Percentiles rank a stretch among this genome's conserved stretches.
Evolutionary conservation across 2,113 vertebrate genomes (phyloP).

Genomic region (Phainopepla nitens): DNA sequence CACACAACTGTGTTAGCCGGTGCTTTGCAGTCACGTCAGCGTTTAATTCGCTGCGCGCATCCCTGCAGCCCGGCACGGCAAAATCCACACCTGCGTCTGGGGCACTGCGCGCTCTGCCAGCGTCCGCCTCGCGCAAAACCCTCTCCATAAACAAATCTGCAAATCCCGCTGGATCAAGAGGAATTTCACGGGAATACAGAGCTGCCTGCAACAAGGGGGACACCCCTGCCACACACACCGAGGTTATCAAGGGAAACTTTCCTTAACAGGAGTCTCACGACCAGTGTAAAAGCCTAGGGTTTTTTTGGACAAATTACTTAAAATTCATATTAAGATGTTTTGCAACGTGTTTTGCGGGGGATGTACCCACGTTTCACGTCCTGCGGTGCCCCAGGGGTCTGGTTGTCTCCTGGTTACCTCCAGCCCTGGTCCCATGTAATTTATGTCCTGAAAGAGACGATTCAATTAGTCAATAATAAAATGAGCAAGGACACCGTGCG

Average conservation of each 20-base stretch:
- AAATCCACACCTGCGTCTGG: neutral
- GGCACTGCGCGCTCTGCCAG: neutral
- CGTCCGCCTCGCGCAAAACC: neutral
- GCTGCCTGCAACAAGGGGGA: neutral
- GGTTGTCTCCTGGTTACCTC: neutral
- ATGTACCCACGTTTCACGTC: fast-evolving
- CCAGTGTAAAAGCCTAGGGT: fast-evolving
- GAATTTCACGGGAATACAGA: neutral
- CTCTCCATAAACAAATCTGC: neutral
- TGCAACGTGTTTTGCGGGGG: neutral
- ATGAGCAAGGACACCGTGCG: neutral
- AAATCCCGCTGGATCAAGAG: neutral
- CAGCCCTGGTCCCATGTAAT: neutral
- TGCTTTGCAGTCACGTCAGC: neutral
- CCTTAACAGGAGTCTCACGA: neutral
- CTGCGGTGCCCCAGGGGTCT: neutral
- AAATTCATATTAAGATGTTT: neutral
- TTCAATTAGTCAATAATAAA: slow-evolving; percentile 33
- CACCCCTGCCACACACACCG: neutral
- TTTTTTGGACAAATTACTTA: neutral
- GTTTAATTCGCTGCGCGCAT: fast-evolving
- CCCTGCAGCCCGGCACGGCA: neutral
- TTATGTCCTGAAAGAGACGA: neutral
- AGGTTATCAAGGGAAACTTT: neutral
- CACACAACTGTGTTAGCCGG: neutral